Percentiles rank a stretch among this genome's conserved stretches.
Evolutionary conservation across 2,797 vertebrate genomes (phyloP).

Genomic region (Nannoperca australis): DNA sequence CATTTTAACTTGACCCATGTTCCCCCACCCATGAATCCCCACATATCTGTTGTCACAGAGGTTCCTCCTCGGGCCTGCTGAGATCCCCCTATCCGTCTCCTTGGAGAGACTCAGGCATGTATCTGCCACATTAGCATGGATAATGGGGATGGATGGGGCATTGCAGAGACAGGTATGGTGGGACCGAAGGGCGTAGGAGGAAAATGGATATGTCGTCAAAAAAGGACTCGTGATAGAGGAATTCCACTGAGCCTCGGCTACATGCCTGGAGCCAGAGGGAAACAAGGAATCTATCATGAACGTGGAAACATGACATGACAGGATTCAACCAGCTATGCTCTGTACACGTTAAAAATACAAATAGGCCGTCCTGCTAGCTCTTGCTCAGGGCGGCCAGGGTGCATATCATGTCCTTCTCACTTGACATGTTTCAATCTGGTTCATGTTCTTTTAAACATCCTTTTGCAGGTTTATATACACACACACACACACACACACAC

Average conservation of each 20-base stretch:
- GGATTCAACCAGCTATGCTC: constrained; percentile 39
- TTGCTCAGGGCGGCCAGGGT: constrained; percentile 5
- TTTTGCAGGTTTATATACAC: background rate
- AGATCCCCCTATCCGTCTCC: constrained; percentile 10
- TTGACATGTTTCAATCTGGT: background rate
- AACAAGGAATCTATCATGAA: constrained; percentile 61
- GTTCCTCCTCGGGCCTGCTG: background rate
- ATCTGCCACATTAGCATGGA: constrained; percentile 40
- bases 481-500: background rate
- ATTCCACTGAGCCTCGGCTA: constrained; percentile 46
- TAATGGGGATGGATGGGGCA: constrained; percentile 62
- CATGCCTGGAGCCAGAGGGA: constrained; percentile 50
- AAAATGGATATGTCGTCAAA: constrained; percentile 56
- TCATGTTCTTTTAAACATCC: background rate
- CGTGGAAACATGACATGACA: constrained; percentile 50
- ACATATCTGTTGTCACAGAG: background rate
- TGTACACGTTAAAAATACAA: constrained; percentile 53
- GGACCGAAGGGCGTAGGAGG: constrained; percentile 29
- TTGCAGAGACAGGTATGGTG: constrained; percentile 28
- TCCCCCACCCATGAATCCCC: background rate
- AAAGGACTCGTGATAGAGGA: constrained; percentile 39
- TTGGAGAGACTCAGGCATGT: constrained; percentile 21
- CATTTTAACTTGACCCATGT: background rate
- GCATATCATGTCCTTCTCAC: background rate
- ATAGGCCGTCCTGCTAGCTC: constrained; percentile 30